Evolutionary conservation across 37 sponge, comb jelly and placozoan genomes (phyloP).

Genomic region (Axinella damicornis): DNA sequence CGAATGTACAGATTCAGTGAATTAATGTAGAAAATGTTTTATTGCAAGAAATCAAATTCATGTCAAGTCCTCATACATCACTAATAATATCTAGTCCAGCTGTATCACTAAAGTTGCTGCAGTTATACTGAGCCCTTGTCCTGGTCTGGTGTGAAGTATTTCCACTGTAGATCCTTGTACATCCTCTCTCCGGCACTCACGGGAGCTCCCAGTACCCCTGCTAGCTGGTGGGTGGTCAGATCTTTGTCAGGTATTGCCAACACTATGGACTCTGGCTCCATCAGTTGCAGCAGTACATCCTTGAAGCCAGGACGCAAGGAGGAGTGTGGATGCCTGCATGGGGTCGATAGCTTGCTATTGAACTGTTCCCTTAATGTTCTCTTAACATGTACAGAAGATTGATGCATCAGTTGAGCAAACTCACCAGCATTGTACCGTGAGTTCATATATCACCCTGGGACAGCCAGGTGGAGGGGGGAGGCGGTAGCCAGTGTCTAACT

Average conservation of each 20-base stretch:
- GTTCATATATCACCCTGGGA: slow-evolving; percentile 43
- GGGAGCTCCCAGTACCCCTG: slow-evolving; percentile 16
- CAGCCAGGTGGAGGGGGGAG: slow-evolving; percentile 74
- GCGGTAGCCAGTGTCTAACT: slow-evolving; percentile 52
- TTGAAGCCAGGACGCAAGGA: neutral
- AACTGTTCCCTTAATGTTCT: no score
- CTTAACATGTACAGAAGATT: no score
- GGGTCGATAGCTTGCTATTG: no score
- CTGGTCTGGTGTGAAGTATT: neutral
- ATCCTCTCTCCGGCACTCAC: slow-evolving; percentile 12
- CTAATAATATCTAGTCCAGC: no score
- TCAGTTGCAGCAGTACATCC: neutral
- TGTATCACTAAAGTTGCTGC: no score
- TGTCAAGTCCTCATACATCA: no score
- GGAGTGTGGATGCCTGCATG: neutral
- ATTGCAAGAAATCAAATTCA: no score
- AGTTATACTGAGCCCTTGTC: no score
- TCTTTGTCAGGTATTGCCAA: slow-evolving; percentile 15
- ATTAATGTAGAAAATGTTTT: no score
- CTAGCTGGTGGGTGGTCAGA: neutral
- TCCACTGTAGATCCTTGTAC: slow-evolving; percentile 26
- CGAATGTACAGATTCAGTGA: no score
- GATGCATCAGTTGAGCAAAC: neutral
- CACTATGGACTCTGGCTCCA: slow-evolving; percentile 5
- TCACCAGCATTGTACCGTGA: slow-evolving; percentile 77